phyloP scores from a whole-genome alignment of 2,888 invertebrate genomes.

The Blomia tropicalis region DNA sequence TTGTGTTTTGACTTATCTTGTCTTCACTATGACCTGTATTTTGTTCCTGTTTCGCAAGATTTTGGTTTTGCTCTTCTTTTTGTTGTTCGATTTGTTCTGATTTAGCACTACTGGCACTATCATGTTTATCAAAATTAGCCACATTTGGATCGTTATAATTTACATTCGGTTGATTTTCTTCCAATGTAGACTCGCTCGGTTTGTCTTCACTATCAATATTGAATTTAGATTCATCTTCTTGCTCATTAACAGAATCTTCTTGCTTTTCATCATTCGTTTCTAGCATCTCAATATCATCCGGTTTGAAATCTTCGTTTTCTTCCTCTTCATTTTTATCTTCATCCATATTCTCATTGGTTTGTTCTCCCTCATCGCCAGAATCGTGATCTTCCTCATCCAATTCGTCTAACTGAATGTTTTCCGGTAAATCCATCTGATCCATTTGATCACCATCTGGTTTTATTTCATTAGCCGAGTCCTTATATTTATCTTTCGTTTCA shows the following conservation, averaged over 20 bases:
- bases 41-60: not conserved
- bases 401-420: constrained; percentile 64
- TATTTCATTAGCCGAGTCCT: constrained; percentile 31
- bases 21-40: not conserved
- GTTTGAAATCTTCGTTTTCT: constrained; percentile 32
- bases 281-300: constrained; percentile 30
- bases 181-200: constrained; percentile 29
- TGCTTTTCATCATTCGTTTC: constrained; percentile 41
- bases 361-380: constrained; percentile 39
- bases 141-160: constrained; percentile 7
- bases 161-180: constrained; percentile 3
- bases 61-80: constrained; percentile 13
- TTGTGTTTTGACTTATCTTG: not conserved
- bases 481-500: constrained; percentile 50
- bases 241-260: constrained; percentile 31
- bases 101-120: not conserved
- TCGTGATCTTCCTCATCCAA: constrained; percentile 48
- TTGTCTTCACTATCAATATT: constrained; percentile 32
- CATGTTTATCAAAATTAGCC: constrained; percentile 3
- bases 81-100: not conserved
- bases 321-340: constrained; percentile 33
- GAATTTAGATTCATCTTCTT: constrained; percentile 36
- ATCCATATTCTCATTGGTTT: constrained; percentile 29
- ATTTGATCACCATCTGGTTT: constrained; percentile 37
- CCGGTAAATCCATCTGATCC: constrained; percentile 66